Base-by-base conservation (phyloP, 1,140 invertebrate species). In the Mamestra configurata region DNA sequence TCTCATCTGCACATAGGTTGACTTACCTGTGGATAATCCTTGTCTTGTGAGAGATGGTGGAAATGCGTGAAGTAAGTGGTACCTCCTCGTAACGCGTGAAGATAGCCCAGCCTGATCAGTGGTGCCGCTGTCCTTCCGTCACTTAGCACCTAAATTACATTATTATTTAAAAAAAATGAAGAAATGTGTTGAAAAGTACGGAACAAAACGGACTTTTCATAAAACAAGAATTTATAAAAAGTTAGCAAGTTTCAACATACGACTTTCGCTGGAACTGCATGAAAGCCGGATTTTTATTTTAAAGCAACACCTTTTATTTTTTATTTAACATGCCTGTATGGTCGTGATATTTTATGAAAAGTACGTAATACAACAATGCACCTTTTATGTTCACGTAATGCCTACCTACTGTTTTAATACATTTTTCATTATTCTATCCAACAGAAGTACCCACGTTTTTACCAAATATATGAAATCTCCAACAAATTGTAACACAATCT, bases 31-130 rank as follows among this genome's bases (percentile, higher is more conserved):
- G 97, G 97, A 94, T 97, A 97, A 89, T 97, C 97, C 76, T 98
- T 97, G 82, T 97, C 96, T 55, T 96, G 94, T 0, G 96, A 96
- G 82, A 97, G 97, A 89, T 98, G 98, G 79, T 98, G 97, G 93
- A 99, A 99, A 91, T 99, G 97, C 72, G 98, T 97, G 92, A 98
- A 98, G 91, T 97, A 98, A 1, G 98, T 98, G 15, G 97, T 97
- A 35, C 97, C 97, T 11, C 97, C 97, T 11, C 96, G 95, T 82
- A 97, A 92, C 6, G 97, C 97, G 91, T 98, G 98, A 55, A 98
- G 96, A 80, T 98, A 97, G 0, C 97, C 98, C 57, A 98, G 95
- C 85, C 97, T 96, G 77, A 98, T 96, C 11, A 98, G 95, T 2
- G 98, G 97, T n/a, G 98, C 97, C 0, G 97, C 97, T 4, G 98